Evolutionary conservation across 2,888 invertebrate species (phyloP).

Genomic region (Epirrhoe tristata): DNA sequence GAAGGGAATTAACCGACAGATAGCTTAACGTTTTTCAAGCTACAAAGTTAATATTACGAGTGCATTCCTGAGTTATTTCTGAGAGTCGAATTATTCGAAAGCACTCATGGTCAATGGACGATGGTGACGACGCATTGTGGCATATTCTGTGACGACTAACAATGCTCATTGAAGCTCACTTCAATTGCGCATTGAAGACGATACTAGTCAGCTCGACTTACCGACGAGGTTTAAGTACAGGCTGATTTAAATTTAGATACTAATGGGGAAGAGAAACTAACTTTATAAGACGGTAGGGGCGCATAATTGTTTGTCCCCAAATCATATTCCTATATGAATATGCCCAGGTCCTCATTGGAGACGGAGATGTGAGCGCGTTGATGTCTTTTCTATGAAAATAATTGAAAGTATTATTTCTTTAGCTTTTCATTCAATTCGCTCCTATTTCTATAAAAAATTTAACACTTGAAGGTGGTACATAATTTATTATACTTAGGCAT

Average conservation of each 20-base stretch:
- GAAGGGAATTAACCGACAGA: too few relatives aligned
- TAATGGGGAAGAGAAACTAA: not conserved
- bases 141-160: conserved; percentile 37
- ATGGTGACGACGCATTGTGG: conserved; percentile 21
- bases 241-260: not conserved
- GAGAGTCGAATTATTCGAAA: not conserved
- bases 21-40: not conserved
- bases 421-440: too few relatives aligned
- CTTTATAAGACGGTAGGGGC: too few relatives aligned
- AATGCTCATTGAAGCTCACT: conserved; percentile 45
- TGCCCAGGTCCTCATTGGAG: not conserved
- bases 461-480: too few relatives aligned
- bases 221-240: conserved; percentile 28
- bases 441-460: too few relatives aligned
- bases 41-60: not conserved
- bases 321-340: not conserved
- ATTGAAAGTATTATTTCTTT: not conserved
- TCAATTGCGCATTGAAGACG: conserved; percentile 49
- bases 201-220: conserved; percentile 31
- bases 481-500: too few relatives aligned
- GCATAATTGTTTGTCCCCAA: too few relatives aligned
- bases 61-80: not conserved
- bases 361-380: conserved; percentile 1
- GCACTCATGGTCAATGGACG: conserved; percentile 26
- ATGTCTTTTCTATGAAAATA: conserved; percentile 17